Base-by-base conservation (phyloP, 2,113 vertebrate genomes). In the Pomatostomus ruficeps region DNA sequence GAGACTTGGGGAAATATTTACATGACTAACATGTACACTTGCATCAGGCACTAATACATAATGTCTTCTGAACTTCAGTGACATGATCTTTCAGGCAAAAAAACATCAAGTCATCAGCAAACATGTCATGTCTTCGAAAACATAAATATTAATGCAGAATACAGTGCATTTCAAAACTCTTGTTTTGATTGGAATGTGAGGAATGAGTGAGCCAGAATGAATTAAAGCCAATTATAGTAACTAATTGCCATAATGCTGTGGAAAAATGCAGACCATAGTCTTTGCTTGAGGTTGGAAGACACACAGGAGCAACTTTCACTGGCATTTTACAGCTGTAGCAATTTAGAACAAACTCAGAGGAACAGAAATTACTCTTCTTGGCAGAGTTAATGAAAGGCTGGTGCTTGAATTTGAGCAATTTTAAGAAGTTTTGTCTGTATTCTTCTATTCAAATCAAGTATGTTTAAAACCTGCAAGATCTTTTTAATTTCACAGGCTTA, bases 151-250 rank as follows among this genome's bases (percentile, higher is more conserved):
- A 92, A 89, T 79, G 25, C 40, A 88, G 38, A 91, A 86, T 31
- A 42, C 66, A 59, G 23, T 36, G 33, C 20, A 63, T 85, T 88
- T 93, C 61, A 49, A 70, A 91, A 88, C 51, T 68, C 58, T 3
- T 70, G 33, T 82, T 95, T 91, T 90, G 81, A 93, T 5, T 93
- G 84, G 51, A 95, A 94, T 73, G 52, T 31, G 73, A 88, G 43
- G 26, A 94, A 91, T 61, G n/a, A 79, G 67, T 29, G 72, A 93
- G 43, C 57, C 86, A 90, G 57, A 65, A 88, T 59, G 29, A 87
- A 87, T 91, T 73, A 78, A 86, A 65, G 61, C n/a, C 25, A 90
- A 90, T 91, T 91, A 95, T 3, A 74, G 38, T 57, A 93, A 81
- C 46, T 90, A 90, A 94, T 77, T 90, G 93, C 63, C 46, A 45